Base-by-base conservation (phyloP, 2,797 vertebrate genomes). In the Pangasius djambal region DNA sequence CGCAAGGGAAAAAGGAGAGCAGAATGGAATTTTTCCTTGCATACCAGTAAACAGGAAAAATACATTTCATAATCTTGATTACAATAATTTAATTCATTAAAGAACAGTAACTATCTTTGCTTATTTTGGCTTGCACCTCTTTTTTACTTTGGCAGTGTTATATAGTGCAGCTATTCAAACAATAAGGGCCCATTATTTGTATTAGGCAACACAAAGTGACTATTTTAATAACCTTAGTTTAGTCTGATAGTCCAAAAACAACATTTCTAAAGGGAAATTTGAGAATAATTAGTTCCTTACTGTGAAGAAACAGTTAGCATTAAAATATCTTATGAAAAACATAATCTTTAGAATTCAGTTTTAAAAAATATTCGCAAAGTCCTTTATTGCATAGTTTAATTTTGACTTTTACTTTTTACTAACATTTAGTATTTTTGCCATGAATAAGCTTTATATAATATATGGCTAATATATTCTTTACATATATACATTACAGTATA, bases 11-110 rank as follows among this genome's bases (percentile, higher is more conserved):
- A 88, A 48, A 82, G n/a, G 85, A 81, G 59, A 81, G 79, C 50
- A 86, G 69, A 48, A 86, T 84, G 37, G 86, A 88, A 59, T 83
- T 70, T 44, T 74, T 75, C 22, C 34, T 83, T 63, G 40, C 50
- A 52, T 67, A 74, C 82, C 81, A 89, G 52, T 86, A 79, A 67
- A 77, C 69, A 88, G 4, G 16, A 67, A 31, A 16, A 31, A 69
- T 15, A 31, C 12, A 70, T 34, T 18, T 70, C 67, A 13, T 44
- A 44, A 13, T 52, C 13, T 28, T 52, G 48, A 78, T 52, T 78
- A n/a, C 13, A 52, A 8, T 52, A 18, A 52, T 31, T 8, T 16
- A n/a, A 16, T 50, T 31, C 6, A 52, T 31, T 31, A 52, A 15
- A 50, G 28, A 31, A 78, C 4, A 78, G 15, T n/a, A 52, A 31